Percentiles rank a stretch among this genome's conserved stretches.
Evolutionary conservation across 1,140 invertebrate species (phyloP).

Genomic region (Hormaphis cornu): DNA sequence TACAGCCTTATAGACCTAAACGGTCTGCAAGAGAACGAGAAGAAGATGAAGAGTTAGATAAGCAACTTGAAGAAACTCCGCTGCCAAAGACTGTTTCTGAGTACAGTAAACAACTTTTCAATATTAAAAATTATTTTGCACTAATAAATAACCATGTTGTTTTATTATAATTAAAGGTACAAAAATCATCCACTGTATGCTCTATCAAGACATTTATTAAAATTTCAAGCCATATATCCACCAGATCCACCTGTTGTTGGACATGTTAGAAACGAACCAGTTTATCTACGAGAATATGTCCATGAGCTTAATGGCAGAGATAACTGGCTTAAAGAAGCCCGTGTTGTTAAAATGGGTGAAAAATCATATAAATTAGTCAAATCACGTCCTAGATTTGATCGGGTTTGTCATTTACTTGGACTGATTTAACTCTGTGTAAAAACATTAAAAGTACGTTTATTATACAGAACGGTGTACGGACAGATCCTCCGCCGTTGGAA

Average conservation of each 20-base stretch:
- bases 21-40: conserved; percentile 53
- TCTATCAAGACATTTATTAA: conserved; percentile 79
- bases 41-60: conserved; percentile 70
- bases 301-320: conserved; percentile 72
- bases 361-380: conserved; percentile 92
- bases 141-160: not conserved
- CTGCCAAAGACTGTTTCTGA: conserved; percentile 66
- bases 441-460: not conserved
- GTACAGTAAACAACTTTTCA: conserved; percentile 40
- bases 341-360: conserved; percentile 74
- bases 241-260: conserved; percentile 72
- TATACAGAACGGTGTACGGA: conserved; percentile 56
- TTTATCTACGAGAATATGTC: conserved; percentile 85
- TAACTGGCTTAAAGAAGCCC: conserved; percentile 81
- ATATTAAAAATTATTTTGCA: not conserved
- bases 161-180: conserved; percentile 45
- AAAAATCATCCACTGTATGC: conserved; percentile 93
- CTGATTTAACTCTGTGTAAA: not conserved
- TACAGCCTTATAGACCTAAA: conserved; percentile 52
- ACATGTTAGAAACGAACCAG: conserved; percentile 70
- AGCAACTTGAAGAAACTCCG: conserved; percentile 62
- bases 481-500: conserved; percentile 69
- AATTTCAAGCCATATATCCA: conserved; percentile 97
- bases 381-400: conserved; percentile 79
- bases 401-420: conserved; percentile 47